These are phyloP conservation scores for Odontamblyopus lacepedii DNA, from an alignment of 2,797 vertebrate genomes.

Conservation along the genomic window DNA sequence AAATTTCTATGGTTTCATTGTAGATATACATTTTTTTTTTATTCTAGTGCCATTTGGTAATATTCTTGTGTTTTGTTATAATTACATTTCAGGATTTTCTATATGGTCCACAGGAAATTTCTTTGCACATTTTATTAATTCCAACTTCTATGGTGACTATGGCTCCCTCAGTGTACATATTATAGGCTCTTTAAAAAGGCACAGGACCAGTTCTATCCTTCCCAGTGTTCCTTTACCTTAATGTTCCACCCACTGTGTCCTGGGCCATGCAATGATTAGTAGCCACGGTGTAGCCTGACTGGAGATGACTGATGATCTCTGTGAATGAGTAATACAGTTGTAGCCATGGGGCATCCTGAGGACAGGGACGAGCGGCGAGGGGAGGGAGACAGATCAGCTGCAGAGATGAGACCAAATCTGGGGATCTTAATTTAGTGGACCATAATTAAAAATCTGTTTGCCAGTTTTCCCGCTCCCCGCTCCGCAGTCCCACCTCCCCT, in stretches of 20 bases:
- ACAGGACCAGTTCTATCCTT: background rate
- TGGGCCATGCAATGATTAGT: slow-evolving; percentile 44
- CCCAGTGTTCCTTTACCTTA: slow-evolving; percentile 21
- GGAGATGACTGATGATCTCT: slow-evolving; percentile 70
- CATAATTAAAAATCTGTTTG: slow-evolving; percentile 81
- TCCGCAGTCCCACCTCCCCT: slow-evolving; percentile 54
- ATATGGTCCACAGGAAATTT: background rate
- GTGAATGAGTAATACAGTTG: slow-evolving; percentile 76
- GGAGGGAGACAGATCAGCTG: slow-evolving; percentile 58
- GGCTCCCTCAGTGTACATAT: too few species aligned
- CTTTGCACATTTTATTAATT: background rate
- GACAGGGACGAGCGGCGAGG: slow-evolving; percentile 16
- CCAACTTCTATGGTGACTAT: too few species aligned
- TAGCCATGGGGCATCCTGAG: slow-evolving; percentile 56
- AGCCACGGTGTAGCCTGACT: slow-evolving; percentile 53
- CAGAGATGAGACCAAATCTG: slow-evolving; percentile 62
- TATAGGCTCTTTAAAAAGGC: background rate
- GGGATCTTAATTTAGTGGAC: slow-evolving; percentile 76
- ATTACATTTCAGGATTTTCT: background rate
- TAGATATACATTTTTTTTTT: too few species aligned
- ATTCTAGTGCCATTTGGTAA: too few species aligned
- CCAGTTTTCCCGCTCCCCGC: slow-evolving; percentile 66
- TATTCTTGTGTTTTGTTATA: background rate
- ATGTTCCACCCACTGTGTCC: slow-evolving; percentile 32
- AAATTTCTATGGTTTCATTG: too few species aligned